Evolutionary conservation across 1,140 invertebrate species (phyloP).

Genomic region (Acromyrmex heyeri): DNA sequence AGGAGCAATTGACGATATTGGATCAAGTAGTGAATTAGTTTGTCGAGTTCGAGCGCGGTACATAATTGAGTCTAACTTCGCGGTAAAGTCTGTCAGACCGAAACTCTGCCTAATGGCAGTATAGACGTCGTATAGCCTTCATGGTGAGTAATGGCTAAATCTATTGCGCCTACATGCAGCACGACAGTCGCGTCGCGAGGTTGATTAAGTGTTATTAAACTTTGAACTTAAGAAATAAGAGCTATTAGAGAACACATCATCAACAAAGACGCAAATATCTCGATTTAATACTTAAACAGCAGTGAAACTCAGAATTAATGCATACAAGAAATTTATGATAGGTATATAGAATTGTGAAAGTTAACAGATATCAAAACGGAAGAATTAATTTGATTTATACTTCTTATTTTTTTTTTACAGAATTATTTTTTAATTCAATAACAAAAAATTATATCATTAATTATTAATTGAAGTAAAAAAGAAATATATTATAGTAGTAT

Average conservation of each 20-base stretch:
- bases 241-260: not conserved
- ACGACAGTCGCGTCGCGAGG: not conserved
- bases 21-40: constrained; percentile 70
- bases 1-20: constrained; percentile 66
- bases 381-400: not conserved
- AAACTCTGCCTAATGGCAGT: constrained; percentile 47
- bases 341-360: not conserved
- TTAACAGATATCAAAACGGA: not conserved
- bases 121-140: constrained; percentile 41
- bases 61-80: constrained; percentile 63
- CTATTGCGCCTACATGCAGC: constrained; percentile 37
- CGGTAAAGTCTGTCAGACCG: constrained; percentile 53
- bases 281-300: constrained; percentile 1
- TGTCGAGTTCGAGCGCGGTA: constrained; percentile 62
- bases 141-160: constrained; percentile 57
- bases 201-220: constrained; percentile 16
- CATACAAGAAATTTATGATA: not conserved
- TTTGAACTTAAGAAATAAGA: constrained; percentile 12
- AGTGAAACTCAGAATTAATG: not conserved
- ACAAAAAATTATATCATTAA: constrained; percentile 1
- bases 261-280: not conserved
- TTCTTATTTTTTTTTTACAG: not conserved
- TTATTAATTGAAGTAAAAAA: not conserved
- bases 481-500: not conserved
- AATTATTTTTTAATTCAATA: not conserved